Evolutionary conservation across 2,888 invertebrate species (phyloP), one percentile per base, ranked within the genome.

Genomic region (Ormyrus thymus): DNA sequence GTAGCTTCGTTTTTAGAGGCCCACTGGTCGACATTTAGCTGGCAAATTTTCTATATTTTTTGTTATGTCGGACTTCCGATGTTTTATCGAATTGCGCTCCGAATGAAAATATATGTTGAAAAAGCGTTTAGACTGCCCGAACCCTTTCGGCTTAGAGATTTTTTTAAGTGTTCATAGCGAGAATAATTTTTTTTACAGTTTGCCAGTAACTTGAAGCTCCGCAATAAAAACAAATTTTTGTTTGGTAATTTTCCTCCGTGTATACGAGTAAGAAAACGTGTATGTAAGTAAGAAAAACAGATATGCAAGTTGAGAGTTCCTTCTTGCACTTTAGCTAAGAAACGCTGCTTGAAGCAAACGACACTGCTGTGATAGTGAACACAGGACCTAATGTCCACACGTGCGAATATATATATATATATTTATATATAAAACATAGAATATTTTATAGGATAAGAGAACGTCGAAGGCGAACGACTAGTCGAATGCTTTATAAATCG

Each of bases 281-380:
- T 10, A 43, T 72, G 62, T 15, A 64, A 13, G 69, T 65, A 10
- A 61, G 45, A 70, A 61, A n/a, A 62, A 70, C 10, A 29, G 59
- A 71, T 56, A 72, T 70, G 70, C 74, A 75, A 81, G 72, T 78
- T 11, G 15, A 76, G 82, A 83, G 82, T 84, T 82, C 82, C 80
- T 82, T 84, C 83, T 82, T 79, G 62, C 64, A 80, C 65, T 64
- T 76, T 72, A 77, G 59, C 72, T 78, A 58, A 69, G 72, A n/a
- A 76, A 66, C 82, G 87, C 86, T 86, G 87, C 85, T 86, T 84
- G 83, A 85, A 78, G 76, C 74, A 76, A 76, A 79, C 65, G 78
- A 86, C 84, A 86, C 85, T 86, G 88, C 86, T 87, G 87, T 88
- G 87, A 88, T 88, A 86, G 87, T 89, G 87, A 89, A 89, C 88